These are phyloP conservation scores for Phacellophora camtschatica DNA, from an alignment of 30 jellyfish, hydroid and myxozoan species.

Conservation along the genomic window DNA sequence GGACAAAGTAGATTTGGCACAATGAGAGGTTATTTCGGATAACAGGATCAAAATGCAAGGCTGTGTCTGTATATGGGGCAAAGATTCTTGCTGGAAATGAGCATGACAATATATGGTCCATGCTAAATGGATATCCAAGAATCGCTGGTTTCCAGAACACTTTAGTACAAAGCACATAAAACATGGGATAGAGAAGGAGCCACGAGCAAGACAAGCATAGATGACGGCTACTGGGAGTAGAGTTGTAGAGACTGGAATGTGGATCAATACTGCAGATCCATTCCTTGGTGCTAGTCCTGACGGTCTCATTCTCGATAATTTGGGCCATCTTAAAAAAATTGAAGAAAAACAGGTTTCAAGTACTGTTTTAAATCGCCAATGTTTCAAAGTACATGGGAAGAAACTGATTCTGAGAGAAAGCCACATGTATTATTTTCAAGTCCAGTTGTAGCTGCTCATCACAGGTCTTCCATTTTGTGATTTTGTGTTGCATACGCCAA, in stretches of 20 bases:
- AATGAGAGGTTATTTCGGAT: background rate
- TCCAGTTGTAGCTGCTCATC: constrained; percentile 68
- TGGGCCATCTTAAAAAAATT: background rate
- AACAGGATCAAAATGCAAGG: background rate
- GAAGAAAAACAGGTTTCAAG: constrained; percentile 1
- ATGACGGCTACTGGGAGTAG: background rate
- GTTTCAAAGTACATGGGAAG: constrained; percentile 34
- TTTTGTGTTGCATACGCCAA: constrained; percentile 51
- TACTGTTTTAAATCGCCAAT: constrained; percentile 39
- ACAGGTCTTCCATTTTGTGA: constrained; percentile 68
- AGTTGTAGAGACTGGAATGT: background rate
- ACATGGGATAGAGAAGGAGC: background rate
- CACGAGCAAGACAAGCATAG: background rate
- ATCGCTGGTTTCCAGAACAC: background rate
- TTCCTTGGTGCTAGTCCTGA: constrained; percentile 10
- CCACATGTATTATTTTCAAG: constrained; percentile 54
- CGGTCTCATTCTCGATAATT: background rate
- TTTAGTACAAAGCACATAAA: background rate
- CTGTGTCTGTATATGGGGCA: background rate
- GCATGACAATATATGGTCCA: background rate
- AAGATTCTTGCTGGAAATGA: background rate
- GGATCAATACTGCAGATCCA: background rate
- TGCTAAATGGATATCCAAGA: background rate
- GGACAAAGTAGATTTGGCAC: background rate
- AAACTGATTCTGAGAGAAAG: constrained; percentile 28